Conservation (phyloP, 2,113 vertebrate species). For the Prietella phreatophila region DNA sequence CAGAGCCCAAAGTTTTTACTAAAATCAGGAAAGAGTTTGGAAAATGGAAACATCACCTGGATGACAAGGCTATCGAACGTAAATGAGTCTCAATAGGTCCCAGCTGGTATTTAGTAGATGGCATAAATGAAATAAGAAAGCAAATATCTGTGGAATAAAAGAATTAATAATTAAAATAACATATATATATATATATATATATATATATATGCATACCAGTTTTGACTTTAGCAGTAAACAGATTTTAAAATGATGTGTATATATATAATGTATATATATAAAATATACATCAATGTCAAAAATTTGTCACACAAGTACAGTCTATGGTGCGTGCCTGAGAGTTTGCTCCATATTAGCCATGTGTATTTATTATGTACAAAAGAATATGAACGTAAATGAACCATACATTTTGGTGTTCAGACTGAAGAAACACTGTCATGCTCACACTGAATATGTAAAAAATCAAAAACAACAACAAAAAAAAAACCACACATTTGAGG, state of each 20-base stretch:
- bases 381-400: background rate
- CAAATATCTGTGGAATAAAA: background rate
- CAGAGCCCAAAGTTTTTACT: constrained; percentile 58
- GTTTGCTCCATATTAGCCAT: background rate
- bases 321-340: background rate
- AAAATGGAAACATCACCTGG: constrained; percentile 39
- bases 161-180: background rate
- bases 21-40: constrained; percentile 64
- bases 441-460: background rate
- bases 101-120: background rate
- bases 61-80: constrained; percentile 28
- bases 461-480: background rate
- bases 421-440: background rate
- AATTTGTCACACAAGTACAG: background rate
- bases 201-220: too few species aligned
- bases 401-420: background rate
- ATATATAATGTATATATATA: too few species aligned
- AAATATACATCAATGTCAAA: background rate
- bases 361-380: background rate
- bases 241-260: background rate
- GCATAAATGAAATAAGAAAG: background rate
- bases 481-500: background rate
- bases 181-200: too few species aligned
- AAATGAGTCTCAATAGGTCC: constrained; percentile 43
- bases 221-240: background rate